Conservation (phyloP, 2,797 vertebrate genomes). For the Siniperca undulata region DNA sequence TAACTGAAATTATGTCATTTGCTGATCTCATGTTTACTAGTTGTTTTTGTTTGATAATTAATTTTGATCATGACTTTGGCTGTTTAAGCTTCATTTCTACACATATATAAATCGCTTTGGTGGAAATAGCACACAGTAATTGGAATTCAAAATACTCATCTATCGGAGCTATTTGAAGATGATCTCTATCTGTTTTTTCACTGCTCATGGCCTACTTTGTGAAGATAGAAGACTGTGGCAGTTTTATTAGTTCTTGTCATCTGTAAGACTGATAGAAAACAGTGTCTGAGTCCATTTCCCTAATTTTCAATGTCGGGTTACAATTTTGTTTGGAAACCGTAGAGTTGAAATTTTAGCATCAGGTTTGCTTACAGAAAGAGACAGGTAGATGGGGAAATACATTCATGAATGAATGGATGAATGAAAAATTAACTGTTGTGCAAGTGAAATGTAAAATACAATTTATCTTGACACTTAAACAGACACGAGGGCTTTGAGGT, state of each 20-base stretch:
- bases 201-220: constrained; percentile 55
- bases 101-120: constrained; percentile 33
- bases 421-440: constrained; percentile 58
- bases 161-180: constrained; percentile 58
- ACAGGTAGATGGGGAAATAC: constrained; percentile 42
- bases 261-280: constrained; percentile 28
- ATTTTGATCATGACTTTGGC: constrained; percentile 30
- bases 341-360: constrained; percentile 26
- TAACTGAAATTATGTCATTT: constrained; percentile 15
- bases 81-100: constrained; percentile 26
- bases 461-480: constrained; percentile 79
- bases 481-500: constrained; percentile 80
- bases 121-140: constrained; percentile 47
- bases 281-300: background rate
- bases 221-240: constrained; percentile 25
- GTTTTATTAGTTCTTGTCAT: constrained; percentile 22
- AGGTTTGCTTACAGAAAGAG: constrained; percentile 29
- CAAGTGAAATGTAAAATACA: constrained; percentile 68
- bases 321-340: background rate
- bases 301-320: background rate
- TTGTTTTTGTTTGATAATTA: constrained; percentile 38
- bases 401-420: constrained; percentile 70
- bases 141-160: constrained; percentile 54
- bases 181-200: constrained; percentile 25
- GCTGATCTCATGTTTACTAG: background rate